phyloP scores from a whole-genome alignment of 2,113 vertebrate genomes.

The Poeciliopsis retropinna region DNA sequence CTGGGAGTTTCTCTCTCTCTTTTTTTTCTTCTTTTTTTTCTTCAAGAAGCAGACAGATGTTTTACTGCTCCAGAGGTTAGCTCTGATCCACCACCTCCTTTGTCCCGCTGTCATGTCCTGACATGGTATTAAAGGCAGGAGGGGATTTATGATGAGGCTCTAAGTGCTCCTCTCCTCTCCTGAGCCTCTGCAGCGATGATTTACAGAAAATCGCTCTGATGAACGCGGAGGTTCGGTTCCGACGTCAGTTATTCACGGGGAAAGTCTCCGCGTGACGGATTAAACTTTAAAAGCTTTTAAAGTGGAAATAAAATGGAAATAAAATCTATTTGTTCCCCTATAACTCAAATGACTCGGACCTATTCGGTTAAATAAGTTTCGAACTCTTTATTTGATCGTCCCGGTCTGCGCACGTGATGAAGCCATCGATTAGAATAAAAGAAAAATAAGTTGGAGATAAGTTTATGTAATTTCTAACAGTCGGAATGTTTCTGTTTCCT shows the following conservation, averaged over 20 bases:
- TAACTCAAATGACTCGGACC: neutral
- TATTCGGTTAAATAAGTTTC: neutral
- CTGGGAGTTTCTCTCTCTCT: conserved; percentile 8
- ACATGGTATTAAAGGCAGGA: conserved; percentile 47
- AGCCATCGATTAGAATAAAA: neutral
- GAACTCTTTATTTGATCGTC: too few species aligned
- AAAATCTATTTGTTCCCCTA: neutral
- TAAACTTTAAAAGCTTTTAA: neutral
- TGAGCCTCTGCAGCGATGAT: conserved; percentile 53
- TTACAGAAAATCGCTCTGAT: conserved; percentile 50
- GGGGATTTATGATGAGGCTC: conserved; percentile 63
- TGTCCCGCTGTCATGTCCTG: conserved; percentile 65
- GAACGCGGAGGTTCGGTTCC: conserved; percentile 16
- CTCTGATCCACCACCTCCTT: conserved; percentile 54
- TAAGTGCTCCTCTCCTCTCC: conserved; percentile 67
- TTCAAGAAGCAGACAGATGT: conserved; percentile 57
- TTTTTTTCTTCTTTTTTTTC: too few species aligned
- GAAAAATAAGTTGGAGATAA: neutral
- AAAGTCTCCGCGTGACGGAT: neutral
- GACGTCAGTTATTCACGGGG: neutral
- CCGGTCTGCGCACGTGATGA: neutral
- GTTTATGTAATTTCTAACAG: neutral
- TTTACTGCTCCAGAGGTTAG: conserved; percentile 72
- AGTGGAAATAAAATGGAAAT: neutral
- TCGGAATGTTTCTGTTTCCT: too few species aligned